Evolutionary conservation across 2,888 invertebrate genomes (phyloP).

Genomic region (Ichneumon xanthorius): DNA sequence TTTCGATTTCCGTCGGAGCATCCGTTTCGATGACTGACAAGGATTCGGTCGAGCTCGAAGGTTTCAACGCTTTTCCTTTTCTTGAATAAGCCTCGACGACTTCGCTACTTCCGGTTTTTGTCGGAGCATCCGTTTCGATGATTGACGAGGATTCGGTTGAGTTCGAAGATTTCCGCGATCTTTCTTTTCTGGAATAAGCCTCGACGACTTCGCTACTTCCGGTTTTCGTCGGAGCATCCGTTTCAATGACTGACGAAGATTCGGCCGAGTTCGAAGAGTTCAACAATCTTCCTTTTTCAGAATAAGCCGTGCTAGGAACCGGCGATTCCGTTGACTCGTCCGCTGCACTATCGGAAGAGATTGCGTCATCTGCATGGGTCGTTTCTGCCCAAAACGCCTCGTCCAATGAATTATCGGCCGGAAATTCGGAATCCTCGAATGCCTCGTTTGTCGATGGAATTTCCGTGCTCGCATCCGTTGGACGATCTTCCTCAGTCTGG

Average conservation of each 20-base stretch:
- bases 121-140: background rate
- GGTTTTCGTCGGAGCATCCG: background rate
- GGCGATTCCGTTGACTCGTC: background rate
- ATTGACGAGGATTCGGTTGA: background rate
- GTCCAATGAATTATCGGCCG: background rate
- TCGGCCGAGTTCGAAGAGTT: background rate
- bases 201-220: background rate
- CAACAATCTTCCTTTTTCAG: slow-evolving; percentile 2
- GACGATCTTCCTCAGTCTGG: background rate
- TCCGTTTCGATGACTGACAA: background rate
- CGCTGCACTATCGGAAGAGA: background rate
- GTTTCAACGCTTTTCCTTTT: slow-evolving; percentile 17
- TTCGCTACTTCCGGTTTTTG: background rate
- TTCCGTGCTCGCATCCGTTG: background rate
- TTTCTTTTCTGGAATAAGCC: background rate
- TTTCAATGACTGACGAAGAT: background rate
- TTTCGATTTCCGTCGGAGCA: background rate
- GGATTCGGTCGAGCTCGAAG: background rate
- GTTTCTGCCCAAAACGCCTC: background rate
- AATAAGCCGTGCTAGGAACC: background rate
- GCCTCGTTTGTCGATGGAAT: background rate
- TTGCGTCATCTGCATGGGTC: background rate
- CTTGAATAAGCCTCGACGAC: too few relatives aligned
- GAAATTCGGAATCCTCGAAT: background rate
- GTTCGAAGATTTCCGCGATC: background rate